Percentiles rank a stretch among this genome's conserved stretches.
Evolutionary conservation across 2,797 vertebrate genomes (phyloP).

Genomic region (Artibeus lituratus): DNA sequence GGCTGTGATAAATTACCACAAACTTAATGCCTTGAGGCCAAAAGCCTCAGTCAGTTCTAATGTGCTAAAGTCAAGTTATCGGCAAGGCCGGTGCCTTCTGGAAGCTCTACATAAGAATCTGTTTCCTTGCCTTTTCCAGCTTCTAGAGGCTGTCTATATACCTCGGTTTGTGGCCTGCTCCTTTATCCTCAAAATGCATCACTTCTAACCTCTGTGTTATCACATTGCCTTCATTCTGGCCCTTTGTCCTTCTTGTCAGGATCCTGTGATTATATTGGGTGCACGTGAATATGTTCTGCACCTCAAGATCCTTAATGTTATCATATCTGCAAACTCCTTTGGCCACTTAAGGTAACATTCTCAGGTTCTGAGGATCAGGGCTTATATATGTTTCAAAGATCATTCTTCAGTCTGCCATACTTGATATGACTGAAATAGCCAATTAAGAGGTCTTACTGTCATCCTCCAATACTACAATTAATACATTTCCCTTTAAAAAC

Average conservation of each 20-base stretch:
- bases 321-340: not conserved
- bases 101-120: not conserved
- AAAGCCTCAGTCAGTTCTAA: not conserved
- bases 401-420: not conserved
- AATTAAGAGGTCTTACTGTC: not conserved
- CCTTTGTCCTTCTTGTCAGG: not conserved
- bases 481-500: not conserved
- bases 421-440: not conserved
- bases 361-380: not conserved
- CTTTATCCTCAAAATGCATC: not conserved
- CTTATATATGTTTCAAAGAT: not conserved
- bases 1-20: not conserved
- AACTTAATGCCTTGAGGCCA: not conserved
- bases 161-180: not conserved
- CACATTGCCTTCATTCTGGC: not conserved
- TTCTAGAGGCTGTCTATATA: not conserved
- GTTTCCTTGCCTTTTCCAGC: not conserved
- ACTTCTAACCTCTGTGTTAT: not conserved
- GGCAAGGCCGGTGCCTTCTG: not conserved
- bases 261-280: not conserved
- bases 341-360: not conserved
- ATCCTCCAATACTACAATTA: not conserved
- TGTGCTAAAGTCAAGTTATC: not conserved
- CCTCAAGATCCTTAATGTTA: not conserved
- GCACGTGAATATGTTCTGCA: not conserved